These are phyloP conservation scores for Temnothorax curvispinosus DNA, from an alignment of 1,140 invertebrate species.

Conservation along the genomic window DNA sequence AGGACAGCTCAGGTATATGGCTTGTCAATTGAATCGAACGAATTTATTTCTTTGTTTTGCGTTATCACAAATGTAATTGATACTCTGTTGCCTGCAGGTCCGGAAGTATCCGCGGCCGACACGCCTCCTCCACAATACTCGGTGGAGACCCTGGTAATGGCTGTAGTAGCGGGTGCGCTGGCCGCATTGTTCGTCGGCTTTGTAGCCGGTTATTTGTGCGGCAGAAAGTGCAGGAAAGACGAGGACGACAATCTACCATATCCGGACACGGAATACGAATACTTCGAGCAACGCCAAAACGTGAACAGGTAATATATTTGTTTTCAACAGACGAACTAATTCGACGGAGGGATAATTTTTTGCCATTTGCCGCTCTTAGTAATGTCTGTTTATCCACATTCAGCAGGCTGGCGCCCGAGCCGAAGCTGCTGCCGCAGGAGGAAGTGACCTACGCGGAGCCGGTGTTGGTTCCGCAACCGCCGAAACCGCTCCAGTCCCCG, in stretches of 20 bases:
- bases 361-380: conserved; percentile 47
- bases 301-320: conserved; percentile 91
- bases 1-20: conserved; percentile 85
- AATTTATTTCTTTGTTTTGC: not conserved
- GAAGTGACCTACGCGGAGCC: conserved; percentile 96
- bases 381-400: conserved; percentile 48
- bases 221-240: conserved; percentile 95
- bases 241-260: conserved; percentile 96
- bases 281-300: conserved; percentile 95
- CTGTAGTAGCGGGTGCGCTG: conserved; percentile 94
- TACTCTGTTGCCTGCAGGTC: conserved; percentile 86
- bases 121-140: conserved; percentile 93
- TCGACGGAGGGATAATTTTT: not conserved
- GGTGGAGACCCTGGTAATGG: conserved; percentile 95
- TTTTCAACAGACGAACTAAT: not conserved
- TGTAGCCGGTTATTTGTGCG: conserved; percentile 95
- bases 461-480: conserved; percentile 91
- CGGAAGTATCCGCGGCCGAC: conserved; percentile 92
- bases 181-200: conserved; percentile 95
- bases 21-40: too few species aligned
- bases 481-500: conserved; percentile 89
- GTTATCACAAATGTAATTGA: not conserved
- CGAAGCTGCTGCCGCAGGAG: conserved; percentile 93
- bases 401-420: conserved; percentile 89
- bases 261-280: conserved; percentile 96